Percentiles rank a stretch among this genome's conserved stretches.
These are phyloP conservation scores for Zaprionus ornatus DNA, from an alignment of 1,140 invertebrate species.

Conservation along the genomic window DNA sequence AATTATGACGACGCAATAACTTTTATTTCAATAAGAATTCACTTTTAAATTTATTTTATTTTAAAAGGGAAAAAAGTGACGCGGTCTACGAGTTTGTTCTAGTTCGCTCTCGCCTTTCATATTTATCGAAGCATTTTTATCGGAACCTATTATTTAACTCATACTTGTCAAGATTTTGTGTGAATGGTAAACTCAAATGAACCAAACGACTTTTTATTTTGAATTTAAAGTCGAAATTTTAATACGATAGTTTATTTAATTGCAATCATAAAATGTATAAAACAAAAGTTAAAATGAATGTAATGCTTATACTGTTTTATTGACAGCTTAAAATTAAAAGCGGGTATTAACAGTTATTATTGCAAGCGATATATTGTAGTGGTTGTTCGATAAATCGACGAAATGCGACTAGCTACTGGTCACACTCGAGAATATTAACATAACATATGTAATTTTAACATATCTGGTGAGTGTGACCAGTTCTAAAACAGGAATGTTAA, in stretches of 20 bases:
- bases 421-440: too few relatives aligned
- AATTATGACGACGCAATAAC: not conserved
- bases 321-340: not conserved
- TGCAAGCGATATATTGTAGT: not conserved
- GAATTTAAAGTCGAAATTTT: not conserved
- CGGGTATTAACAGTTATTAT: not conserved
- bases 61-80: constrained; percentile 66
- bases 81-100: constrained; percentile 45
- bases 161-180: not conserved
- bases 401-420: too few relatives aligned
- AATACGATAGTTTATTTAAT: not conserved
- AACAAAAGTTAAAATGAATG: not conserved
- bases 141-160: not conserved
- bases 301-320: not conserved
- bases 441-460: too few relatives aligned
- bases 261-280: not conserved
- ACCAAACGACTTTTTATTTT: not conserved
- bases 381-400: not conserved
- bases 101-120: constrained; percentile 16
- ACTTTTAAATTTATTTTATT: constrained; percentile 46
- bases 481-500: too few relatives aligned
- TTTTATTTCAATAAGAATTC: constrained; percentile 16
- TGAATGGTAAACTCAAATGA: not conserved
- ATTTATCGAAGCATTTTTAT: constrained; percentile 6
- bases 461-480: not conserved